Percentiles rank a stretch among this genome's conserved stretches.
phyloP scores from a whole-genome alignment of 2,888 invertebrate species.

The Aproaerema taeniolella region DNA sequence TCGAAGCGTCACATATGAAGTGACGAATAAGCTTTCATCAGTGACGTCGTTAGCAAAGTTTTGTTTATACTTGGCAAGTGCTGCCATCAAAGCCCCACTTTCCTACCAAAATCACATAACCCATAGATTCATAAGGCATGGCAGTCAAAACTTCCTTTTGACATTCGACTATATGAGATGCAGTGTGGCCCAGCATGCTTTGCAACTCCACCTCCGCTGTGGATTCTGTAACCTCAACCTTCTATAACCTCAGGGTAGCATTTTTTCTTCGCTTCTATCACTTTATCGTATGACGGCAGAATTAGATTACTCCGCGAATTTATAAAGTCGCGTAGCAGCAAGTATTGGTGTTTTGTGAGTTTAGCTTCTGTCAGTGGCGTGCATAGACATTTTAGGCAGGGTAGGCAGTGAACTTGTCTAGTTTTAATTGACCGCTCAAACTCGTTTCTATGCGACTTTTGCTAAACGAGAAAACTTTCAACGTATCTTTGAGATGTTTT shows the following conservation, averaged over 20 bases:
- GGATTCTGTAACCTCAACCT: background rate
- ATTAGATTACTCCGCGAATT: background rate
- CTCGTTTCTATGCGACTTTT: too few relatives aligned
- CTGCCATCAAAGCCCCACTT: conserved; percentile 11
- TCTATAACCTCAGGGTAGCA: conserved; percentile 6
- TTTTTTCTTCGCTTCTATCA: conserved; percentile 5
- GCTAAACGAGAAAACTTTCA: too few relatives aligned
- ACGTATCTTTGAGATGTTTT: too few relatives aligned
- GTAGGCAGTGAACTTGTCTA: too few relatives aligned
- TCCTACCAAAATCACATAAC: conserved; percentile 1
- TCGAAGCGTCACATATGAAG: conserved; percentile 3
- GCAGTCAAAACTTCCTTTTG: conserved; percentile 2
- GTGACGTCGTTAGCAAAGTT: background rate
- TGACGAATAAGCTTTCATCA: conserved; percentile 3
- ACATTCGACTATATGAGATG: conserved; percentile 5
- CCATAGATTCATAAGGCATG: background rate
- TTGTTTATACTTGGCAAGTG: conserved; percentile 7
- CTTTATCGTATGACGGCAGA: background rate
- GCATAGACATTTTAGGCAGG: too few relatives aligned
- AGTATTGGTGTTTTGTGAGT: background rate
- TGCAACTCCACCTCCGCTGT: conserved; percentile 11
- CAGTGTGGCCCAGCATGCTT: conserved; percentile 11
- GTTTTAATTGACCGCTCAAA: too few relatives aligned
- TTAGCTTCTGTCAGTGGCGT: background rate
- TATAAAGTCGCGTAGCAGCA: background rate